Percentiles rank a stretch among this genome's conserved stretches.
phyloP scores from a whole-genome alignment of 2,888 invertebrate genomes.

The Tipula helvola region DNA sequence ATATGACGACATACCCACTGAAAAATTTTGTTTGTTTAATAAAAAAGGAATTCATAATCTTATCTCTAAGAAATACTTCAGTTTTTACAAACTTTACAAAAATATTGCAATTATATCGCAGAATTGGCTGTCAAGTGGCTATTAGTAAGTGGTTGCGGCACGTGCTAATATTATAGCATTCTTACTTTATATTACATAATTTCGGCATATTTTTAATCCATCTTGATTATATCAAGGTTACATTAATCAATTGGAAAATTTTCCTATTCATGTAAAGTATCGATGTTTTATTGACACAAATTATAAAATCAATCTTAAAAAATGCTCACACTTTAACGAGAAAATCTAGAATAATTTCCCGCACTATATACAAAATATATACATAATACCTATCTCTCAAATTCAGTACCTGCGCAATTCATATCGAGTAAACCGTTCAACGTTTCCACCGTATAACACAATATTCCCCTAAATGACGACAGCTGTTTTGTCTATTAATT shows the following conservation, averaged over 20 bases:
- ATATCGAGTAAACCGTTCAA: neutral
- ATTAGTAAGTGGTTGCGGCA: no score
- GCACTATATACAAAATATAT: neutral
- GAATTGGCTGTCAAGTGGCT: no score
- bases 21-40: neutral
- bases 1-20: neutral
- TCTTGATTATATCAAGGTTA: no score
- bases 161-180: no score
- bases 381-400: neutral
- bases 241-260: no score
- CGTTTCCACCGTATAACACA: neutral
- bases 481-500: neutral
- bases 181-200: no score
- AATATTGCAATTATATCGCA: no score
- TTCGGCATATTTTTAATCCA: no score
- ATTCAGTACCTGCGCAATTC: neutral
- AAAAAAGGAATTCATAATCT: neutral
- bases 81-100: no score
- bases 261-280: neutral
- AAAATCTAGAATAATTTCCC: neutral
- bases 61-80: neutral
- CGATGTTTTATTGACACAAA: neutral
- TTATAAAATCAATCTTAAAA: neutral
- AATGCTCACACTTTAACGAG: neutral
- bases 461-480: neutral